Evolutionary conservation across 2,113 vertebrate species (phyloP), one percentile per base, ranked within the genome.

Genomic region (Oostethus manadensis): DNA sequence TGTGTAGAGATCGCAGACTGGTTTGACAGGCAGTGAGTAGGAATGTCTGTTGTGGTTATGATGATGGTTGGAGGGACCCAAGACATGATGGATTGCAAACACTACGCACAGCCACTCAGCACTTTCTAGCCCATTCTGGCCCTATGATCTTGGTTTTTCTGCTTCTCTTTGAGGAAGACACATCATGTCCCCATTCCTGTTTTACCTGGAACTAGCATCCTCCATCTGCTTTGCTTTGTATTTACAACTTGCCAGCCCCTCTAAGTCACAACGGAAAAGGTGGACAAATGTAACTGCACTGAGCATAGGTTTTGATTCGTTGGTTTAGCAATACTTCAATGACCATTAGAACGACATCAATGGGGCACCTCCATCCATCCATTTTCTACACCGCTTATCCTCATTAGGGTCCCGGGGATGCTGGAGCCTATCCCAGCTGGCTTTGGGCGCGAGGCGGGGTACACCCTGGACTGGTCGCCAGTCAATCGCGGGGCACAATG

Each of bases 101-200:
- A 54, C 56, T 68, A 60, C 51, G 66, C 67, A 58, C 77, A 71
- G 76, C 71, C 63, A 79, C 76, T 85, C 78, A 62, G 80, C 78
- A 74, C 87, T 88, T 81, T 78, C 78, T 38, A 76, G 70, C 64
- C 84, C 86, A 86, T 86, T 87, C 76, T 81, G 69, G 70, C 61
- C 76, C 75, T 72, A 88, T 80, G 80, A 89, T 77, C 79, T 76
- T 58, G 59, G 71, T 38, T 59, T 58, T 58, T 67, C 72, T 68
- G 72, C 77, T 74, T 58, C 47, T 64, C 72, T 86, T 68, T 80
- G 71, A 80, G 72, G 72, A 60, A 18, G 70, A 58, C 23, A 45
- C 50, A 40, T 60, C 57, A 46, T 64, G 68, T 48, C 43, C 56
- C 58, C 11, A 21, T 55, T 70, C 16, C n/a, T 56, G 54, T 74